Conservation (phyloP, 1,140 invertebrate genomes). For the Drosophila neocordata region DNA sequence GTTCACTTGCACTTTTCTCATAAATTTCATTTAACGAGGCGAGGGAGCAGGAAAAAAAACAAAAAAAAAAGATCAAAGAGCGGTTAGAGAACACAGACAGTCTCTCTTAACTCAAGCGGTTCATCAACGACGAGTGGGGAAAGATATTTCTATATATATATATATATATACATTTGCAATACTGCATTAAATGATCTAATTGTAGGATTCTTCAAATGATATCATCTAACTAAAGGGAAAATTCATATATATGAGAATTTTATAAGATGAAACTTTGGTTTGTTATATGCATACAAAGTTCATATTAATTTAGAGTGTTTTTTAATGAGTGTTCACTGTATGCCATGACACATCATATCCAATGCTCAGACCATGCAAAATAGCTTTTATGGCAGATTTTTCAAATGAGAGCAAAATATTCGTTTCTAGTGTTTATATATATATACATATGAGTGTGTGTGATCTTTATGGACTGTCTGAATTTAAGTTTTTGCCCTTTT, state of each 20-base stretch:
- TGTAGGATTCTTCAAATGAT: not conserved
- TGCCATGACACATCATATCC: constrained; percentile 28
- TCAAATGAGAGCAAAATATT: constrained; percentile 55
- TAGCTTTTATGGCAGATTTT: constrained; percentile 55
- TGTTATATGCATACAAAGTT: too few relatives aligned
- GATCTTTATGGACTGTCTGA: constrained; percentile 23
- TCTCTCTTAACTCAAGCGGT: constrained; percentile 8
- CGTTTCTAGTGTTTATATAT: constrained; percentile 3
- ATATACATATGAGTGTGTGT: not conserved
- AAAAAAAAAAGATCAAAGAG: constrained; percentile 45
- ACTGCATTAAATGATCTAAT: constrained; percentile 1
- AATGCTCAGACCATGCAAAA: constrained; percentile 56
- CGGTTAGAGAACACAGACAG: constrained; percentile 26
- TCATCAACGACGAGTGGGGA: not conserved
- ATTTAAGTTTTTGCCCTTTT: constrained; percentile 34
- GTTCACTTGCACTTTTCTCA: constrained; percentile 39
- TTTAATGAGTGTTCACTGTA: constrained; percentile 5
- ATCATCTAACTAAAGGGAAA: not conserved
- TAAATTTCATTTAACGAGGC: constrained; percentile 42
- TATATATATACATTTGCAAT: too few relatives aligned
- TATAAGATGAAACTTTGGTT: too few relatives aligned
- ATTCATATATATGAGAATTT: not conserved
- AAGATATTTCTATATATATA: not conserved
- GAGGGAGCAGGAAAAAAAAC: constrained; percentile 19
- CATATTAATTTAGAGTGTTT: too few relatives aligned